Percentiles rank a stretch among this genome's conserved stretches.
These are phyloP conservation scores for Colostygia pectinataria DNA, from an alignment of 2,888 invertebrate genomes.

Conservation along the genomic window DNA sequence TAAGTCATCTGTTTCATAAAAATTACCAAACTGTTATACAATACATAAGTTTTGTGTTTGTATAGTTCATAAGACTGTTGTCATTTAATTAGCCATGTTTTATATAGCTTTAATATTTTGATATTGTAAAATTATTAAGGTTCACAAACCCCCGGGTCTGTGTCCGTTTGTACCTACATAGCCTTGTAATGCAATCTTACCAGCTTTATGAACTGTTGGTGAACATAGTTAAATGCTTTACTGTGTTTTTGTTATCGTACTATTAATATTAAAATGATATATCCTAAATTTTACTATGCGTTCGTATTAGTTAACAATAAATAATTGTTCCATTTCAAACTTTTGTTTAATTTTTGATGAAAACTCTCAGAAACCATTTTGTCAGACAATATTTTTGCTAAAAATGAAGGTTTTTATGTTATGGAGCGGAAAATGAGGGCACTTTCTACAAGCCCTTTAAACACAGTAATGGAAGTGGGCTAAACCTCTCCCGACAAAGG, in stretches of 20 bases:
- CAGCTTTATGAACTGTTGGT: constrained; percentile 76
- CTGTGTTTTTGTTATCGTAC: constrained; percentile 77
- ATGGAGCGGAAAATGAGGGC: constrained; percentile 28
- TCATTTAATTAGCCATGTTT: constrained; percentile 70
- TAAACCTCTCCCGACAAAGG: constrained; percentile 27
- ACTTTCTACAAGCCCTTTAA: constrained; percentile 27
- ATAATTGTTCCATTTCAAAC: constrained; percentile 74
- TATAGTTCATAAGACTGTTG: constrained; percentile 69
- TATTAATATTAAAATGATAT: constrained; percentile 77
- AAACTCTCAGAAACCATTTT: not conserved
- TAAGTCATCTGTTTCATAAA: not conserved
- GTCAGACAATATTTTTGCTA: constrained; percentile 8
- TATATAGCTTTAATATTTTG: constrained; percentile 76
- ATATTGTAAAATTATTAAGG: constrained; percentile 61
- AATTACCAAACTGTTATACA: constrained; percentile 12
- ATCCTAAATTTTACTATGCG: constrained; percentile 81
- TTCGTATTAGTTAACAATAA: constrained; percentile 81
- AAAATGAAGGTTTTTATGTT: constrained; percentile 23
- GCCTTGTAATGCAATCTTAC: constrained; percentile 58
- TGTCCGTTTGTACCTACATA: constrained; percentile 60
- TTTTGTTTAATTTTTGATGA: constrained; percentile 26
- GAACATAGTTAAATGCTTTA: constrained; percentile 75
- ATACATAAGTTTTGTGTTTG: constrained; percentile 34
- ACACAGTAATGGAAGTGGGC: constrained; percentile 29
- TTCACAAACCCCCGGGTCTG: constrained; percentile 40